Conservation (phyloP, 2,888 invertebrate species). For the Drosophila pseudotalamancana region DNA sequence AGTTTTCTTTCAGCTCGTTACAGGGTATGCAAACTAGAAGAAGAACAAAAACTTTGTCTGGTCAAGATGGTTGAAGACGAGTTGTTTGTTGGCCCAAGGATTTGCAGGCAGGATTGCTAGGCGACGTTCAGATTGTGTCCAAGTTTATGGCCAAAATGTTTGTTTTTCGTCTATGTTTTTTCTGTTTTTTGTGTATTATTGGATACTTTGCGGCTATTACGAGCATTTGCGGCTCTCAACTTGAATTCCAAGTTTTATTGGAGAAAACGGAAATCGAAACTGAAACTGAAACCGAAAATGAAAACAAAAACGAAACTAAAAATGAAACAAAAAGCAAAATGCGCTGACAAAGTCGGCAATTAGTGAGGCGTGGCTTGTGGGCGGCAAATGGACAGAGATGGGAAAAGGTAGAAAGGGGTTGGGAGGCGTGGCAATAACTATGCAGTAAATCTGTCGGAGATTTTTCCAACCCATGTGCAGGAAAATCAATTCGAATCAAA, state of each 20-base stretch:
- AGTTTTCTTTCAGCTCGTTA: background rate
- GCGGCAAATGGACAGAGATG: too few relatives aligned
- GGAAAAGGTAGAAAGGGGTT: background rate
- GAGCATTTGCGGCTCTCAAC: slow-evolving; percentile 50
- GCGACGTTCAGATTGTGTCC: slow-evolving; percentile 40
- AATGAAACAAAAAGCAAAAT: slow-evolving; percentile 15
- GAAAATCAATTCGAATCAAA: slow-evolving; percentile 66
- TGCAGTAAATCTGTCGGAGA: slow-evolving; percentile 41
- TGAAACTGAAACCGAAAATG: slow-evolving; percentile 2
- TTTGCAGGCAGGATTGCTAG: slow-evolving; percentile 32
- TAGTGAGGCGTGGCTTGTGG: slow-evolving; percentile 22
- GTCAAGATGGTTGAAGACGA: slow-evolving; percentile 35
- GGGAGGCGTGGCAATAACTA: slow-evolving; percentile 13
- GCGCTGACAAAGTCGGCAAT: slow-evolving; percentile 40
- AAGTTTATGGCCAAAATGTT: slow-evolving; percentile 38
- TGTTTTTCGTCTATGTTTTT: background rate
- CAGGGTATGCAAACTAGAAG: slow-evolving; percentile 15
- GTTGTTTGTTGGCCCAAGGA: slow-evolving; percentile 30
- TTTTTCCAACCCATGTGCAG: slow-evolving; percentile 59
- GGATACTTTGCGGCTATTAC: slow-evolving; percentile 70
- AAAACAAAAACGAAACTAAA: slow-evolving; percentile 7
- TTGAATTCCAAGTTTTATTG: slow-evolving; percentile 63
- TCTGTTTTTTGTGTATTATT: slow-evolving; percentile 45
- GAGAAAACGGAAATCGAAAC: slow-evolving; percentile 12
- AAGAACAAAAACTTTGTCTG: slow-evolving; percentile 42